Percentiles rank a stretch among this genome's conserved stretches.
Evolutionary conservation across 2,888 invertebrate genomes (phyloP).

Genomic region (Meloe dianella): DNA sequence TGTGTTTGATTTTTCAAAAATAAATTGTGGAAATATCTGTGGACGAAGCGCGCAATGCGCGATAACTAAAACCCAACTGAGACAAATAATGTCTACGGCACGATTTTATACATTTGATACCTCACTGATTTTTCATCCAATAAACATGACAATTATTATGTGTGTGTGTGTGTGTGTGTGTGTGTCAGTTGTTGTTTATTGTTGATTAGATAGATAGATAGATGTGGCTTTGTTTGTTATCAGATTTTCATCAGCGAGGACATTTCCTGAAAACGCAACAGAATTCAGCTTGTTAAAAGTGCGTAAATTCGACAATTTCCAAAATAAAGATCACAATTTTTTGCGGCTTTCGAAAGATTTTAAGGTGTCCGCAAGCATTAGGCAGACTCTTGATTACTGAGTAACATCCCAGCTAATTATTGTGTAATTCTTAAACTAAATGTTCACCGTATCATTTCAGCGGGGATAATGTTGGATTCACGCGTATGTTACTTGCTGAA

Average conservation of each 20-base stretch:
- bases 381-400: no score
- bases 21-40: no score
- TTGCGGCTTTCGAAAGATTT: no score
- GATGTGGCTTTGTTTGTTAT: conserved; percentile 5
- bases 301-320: no score
- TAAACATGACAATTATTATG: conserved; percentile 2
- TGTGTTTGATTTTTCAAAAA: not conserved
- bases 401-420: no score
- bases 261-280: conserved; percentile 1
- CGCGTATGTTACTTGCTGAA: no score
- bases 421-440: no score
- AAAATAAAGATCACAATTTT: no score
- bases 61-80: conserved; percentile 12
- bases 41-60: conserved; percentile 11
- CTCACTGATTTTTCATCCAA: conserved; percentile 6
- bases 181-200: not conserved
- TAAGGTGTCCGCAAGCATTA: no score
- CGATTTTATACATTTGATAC: conserved; percentile 11
- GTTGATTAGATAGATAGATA: conserved; percentile 5
- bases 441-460: no score
- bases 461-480: no score
- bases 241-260: conserved; percentile 10
- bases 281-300: not conserved
- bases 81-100: conserved; percentile 2
- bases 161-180: not conserved